Evolutionary conservation across 1,140 invertebrate species (phyloP), one percentile per base, ranked within the genome.

Genomic region (Trissolcus basalis): DNA sequence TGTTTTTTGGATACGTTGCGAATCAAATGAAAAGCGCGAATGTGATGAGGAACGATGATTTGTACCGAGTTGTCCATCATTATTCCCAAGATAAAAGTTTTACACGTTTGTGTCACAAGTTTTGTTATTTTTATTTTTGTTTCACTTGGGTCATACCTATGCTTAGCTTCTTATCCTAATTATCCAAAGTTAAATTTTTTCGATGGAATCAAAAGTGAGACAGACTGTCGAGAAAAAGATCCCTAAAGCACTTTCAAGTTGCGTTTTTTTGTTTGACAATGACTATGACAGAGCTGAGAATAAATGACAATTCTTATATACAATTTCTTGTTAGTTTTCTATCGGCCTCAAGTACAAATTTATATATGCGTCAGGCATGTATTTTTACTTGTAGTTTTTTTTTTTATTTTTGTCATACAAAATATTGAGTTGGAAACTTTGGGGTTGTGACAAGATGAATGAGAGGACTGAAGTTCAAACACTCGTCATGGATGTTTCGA

Each of bases 401-500:
- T n/a, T 3, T 48, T 48, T 48, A 8, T 39, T 39, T 39, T 3
- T 1, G 6, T 3, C 19, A 39, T 14, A 48, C 43, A 55, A 39
- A 43, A 55, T 13, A 41, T 43, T 43, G 35, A n/a, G n/a, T n/a
- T n/a, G 15, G 8, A n/a, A 45, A 45, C 14, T 32, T 45, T 5
- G 10, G 13, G 1, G 41, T n/a, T n/a, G n/a, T n/a, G n/a, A n/a
- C 16, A 19, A 14, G 13, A 27, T n/a, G 11, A 19, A 27, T 19
- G 6, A 36, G 16, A 50, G 32, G 53, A 0, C 33, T n/a, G 56
- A 77, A 54, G 13, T 70, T 73, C 72, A 41, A 64, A 79, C 73
- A 81, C 81, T 81, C 80, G 80, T 77, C 80, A 71, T 27, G 54
- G 56, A 68, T 59, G 48, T 59, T 65, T 53, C 70, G 75, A 73